Percentiles rank a stretch among this genome's conserved stretches.
phyloP scores from a whole-genome alignment of 2,888 invertebrate species.

The Eueremaeus valkanovi region DNA sequence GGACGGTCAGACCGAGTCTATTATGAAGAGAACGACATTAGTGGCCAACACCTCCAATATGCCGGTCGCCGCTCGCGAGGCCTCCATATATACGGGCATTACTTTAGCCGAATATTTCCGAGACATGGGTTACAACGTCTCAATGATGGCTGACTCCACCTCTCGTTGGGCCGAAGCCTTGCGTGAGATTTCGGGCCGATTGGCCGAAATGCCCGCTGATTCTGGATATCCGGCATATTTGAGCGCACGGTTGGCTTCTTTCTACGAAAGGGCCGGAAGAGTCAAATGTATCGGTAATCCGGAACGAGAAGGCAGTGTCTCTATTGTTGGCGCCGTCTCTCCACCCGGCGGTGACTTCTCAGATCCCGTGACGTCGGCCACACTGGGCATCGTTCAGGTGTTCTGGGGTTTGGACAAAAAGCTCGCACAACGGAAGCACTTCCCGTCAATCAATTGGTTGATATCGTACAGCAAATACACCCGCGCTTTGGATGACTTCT shows the following conservation, averaged over 20 bases:
- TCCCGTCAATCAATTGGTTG: conserved; percentile 99
- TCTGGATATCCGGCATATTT: conserved; percentile 98
- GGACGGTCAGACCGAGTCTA: conserved; percentile 87
- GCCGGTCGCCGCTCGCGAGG: conserved; percentile 99
- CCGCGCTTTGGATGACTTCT: conserved; percentile 97
- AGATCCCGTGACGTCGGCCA: conserved; percentile 98
- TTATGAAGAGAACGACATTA: conserved; percentile 98
- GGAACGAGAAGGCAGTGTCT: conserved; percentile 95
- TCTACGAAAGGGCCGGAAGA: conserved; percentile 98
- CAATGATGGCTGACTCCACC: conserved; percentile 99
- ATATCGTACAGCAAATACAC: conserved; percentile 99
- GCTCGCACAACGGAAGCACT: conserved; percentile 97
- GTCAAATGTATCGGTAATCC: conserved; percentile 97
- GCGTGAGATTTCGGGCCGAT: conserved; percentile 97
- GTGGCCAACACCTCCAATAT: conserved; percentile 99
- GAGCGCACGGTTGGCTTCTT: conserved; percentile 94
- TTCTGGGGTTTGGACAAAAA: conserved; percentile 99
- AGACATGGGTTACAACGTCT: conserved; percentile 98
- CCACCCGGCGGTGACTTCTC: conserved; percentile 99
- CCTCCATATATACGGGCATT: conserved; percentile 98
- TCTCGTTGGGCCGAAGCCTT: conserved; percentile 99
- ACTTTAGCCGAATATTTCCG: conserved; percentile 98
- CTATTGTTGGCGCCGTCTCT: conserved; percentile 98
- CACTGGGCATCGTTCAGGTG: conserved; percentile 81
- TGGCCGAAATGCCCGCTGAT: conserved; percentile 99